These are phyloP conservation scores for Penaeus vannamei DNA, from an alignment of 1,140 invertebrate species.

Conservation along the genomic window DNA sequence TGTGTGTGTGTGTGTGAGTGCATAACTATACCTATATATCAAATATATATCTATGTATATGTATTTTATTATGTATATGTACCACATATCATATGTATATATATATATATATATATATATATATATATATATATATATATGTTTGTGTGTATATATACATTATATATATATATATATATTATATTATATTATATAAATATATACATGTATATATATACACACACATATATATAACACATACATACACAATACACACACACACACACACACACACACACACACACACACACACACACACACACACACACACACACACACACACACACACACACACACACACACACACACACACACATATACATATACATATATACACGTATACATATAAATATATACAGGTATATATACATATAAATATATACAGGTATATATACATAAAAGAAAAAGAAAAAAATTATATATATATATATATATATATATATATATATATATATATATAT, in stretches of 20 bases:
- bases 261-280: neutral
- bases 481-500: neutral
- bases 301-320: neutral
- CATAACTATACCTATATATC: too few relatives aligned
- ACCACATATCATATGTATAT: too few relatives aligned
- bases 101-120: too few relatives aligned
- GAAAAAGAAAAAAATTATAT: too few relatives aligned
- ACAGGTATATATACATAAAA: too few relatives aligned
- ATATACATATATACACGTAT: neutral
- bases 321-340: neutral
- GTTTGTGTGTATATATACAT: neutral
- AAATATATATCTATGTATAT: too few relatives aligned
- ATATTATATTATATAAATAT: conserved; percentile 6
- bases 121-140: conserved; percentile 9
- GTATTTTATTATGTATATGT: too few relatives aligned
- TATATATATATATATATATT: conserved; percentile 1
- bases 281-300: neutral
- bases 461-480: conserved; percentile 10
- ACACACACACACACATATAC: neutral
- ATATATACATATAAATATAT: too few relatives aligned
- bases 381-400: neutral
- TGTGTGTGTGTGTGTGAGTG: too few relatives aligned
- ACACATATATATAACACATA: neutral
- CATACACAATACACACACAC: too few relatives aligned
- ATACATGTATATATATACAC: neutral